Conservation (phyloP, 2,113 vertebrate genomes). For the Pelecanoides urinatrix region DNA sequence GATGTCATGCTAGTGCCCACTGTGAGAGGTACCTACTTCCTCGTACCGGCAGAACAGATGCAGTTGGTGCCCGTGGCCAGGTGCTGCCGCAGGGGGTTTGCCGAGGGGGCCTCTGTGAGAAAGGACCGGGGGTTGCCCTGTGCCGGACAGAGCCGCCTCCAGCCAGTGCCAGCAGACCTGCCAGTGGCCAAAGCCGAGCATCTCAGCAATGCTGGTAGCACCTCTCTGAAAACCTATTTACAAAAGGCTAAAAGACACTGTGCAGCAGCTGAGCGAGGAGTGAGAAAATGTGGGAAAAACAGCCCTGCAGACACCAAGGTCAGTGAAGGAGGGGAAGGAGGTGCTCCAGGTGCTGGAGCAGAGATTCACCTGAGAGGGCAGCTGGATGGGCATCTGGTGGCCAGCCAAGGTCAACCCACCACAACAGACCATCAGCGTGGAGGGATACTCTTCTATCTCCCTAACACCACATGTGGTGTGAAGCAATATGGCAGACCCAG, state of each 20-base stretch:
- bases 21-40: not conserved
- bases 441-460: not conserved
- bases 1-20: too few relatives aligned
- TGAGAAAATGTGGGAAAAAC: not conserved
- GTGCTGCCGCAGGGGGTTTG: not conserved
- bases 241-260: not conserved
- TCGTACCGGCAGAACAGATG: not conserved
- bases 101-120: not conserved
- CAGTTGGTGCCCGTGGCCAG: not conserved
- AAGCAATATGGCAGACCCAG: not conserved
- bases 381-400: not conserved
- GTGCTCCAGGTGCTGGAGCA: not conserved
- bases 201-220: not conserved
- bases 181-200: accelerated
- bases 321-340: not conserved
- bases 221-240: not conserved
- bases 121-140: not conserved
- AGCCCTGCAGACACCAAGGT: not conserved
- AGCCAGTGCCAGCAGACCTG: accelerated
- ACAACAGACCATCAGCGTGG: not conserved
- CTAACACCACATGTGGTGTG: not conserved
- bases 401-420: not conserved
- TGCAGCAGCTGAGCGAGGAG: not conserved
- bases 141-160: not conserved
- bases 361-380: not conserved